Conservation (phyloP, 2,888 invertebrate genomes). For the Drosophila limbata region DNA sequence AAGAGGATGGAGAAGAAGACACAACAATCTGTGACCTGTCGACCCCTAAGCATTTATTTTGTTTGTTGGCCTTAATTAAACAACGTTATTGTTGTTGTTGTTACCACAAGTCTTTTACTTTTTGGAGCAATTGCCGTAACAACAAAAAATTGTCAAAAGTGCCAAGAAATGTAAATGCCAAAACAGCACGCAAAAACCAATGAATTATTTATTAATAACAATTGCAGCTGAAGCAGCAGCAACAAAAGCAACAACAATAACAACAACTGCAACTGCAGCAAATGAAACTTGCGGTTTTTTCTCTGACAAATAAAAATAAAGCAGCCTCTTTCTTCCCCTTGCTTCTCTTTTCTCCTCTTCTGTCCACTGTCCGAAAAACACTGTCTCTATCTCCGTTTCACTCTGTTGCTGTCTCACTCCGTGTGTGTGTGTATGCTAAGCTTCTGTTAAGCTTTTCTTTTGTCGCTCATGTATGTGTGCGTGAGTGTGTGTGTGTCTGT, state of each 20-base stretch:
- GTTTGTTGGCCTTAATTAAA: slow-evolving; percentile 49
- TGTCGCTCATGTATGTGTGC: slow-evolving; percentile 1
- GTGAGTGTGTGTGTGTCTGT: not conserved
- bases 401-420: not conserved
- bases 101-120: slow-evolving; percentile 12
- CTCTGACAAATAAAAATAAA: slow-evolving; percentile 18
- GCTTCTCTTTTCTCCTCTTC: not conserved
- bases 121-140: slow-evolving; percentile 18
- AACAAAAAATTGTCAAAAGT: not conserved
- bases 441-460: slow-evolving; percentile 17
- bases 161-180: slow-evolving; percentile 22
- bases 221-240: slow-evolving; percentile 27
- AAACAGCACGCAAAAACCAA: slow-evolving; percentile 41
- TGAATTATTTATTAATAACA: slow-evolving; percentile 65
- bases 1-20: slow-evolving; percentile 18
- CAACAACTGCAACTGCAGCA: slow-evolving; percentile 20
- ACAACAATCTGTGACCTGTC: slow-evolving; percentile 45
- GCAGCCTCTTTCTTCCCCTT: not conserved
- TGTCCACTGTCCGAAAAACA: not conserved
- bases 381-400: not conserved
- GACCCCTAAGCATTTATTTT: slow-evolving; percentile 17
- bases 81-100: slow-evolving; percentile 20
- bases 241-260: slow-evolving; percentile 9
- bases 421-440: slow-evolving; percentile 10
- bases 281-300: slow-evolving; percentile 27